phyloP scores from a whole-genome alignment of 2,113 vertebrate genomes.

The Crocuta crocuta region DNA sequence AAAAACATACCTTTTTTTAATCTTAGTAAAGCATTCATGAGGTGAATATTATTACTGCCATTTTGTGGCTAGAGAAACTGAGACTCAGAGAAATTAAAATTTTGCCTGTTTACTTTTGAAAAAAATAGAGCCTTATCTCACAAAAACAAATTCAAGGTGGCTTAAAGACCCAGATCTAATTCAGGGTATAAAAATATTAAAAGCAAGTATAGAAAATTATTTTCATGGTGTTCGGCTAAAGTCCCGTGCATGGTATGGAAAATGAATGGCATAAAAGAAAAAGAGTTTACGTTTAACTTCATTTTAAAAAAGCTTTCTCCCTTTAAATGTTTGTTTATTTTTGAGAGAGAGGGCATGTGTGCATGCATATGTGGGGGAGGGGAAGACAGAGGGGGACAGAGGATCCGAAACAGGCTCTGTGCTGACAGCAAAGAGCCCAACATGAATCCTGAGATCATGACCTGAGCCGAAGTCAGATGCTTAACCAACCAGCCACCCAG shows the following conservation, averaged over 20 bases:
- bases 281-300: not conserved
- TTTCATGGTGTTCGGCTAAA: not conserved
- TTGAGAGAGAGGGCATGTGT: no score
- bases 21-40: not conserved
- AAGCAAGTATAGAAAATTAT: constrained; percentile 4
- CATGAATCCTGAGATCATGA: no score
- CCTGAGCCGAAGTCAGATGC: no score
- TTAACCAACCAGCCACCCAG: no score
- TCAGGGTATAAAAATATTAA: not conserved
- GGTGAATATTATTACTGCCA: not conserved
- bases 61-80: not conserved
- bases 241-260: not conserved
- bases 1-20: not conserved
- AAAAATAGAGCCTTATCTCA: not conserved
- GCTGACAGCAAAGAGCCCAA: no score
- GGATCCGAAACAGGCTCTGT: no score
- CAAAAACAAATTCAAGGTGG: constrained; percentile 18
- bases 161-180: not conserved
- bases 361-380: no score
- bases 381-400: no score
- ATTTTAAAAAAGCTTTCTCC: not conserved
- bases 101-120: not conserved
- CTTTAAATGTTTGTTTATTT: no score
- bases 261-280: not conserved
- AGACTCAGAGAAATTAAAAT: not conserved